phyloP scores from a whole-genome alignment of 2,113 vertebrate species.

The Leptobrachium ailaonicum region DNA sequence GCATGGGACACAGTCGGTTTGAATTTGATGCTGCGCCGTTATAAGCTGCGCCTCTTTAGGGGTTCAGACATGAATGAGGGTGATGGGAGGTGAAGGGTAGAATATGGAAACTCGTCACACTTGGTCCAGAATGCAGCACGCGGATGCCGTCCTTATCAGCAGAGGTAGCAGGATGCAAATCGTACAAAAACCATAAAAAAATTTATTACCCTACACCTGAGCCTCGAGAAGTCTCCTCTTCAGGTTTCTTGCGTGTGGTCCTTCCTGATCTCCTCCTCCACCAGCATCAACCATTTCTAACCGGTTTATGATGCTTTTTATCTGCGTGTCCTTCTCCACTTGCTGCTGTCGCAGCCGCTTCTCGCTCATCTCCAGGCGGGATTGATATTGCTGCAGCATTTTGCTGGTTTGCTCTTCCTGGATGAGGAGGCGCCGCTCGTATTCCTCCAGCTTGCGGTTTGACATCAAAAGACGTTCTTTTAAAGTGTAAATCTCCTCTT shows the following conservation, averaged over 20 bases:
- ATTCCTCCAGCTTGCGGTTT: slow-evolving; percentile 93
- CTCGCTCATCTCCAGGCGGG: slow-evolving; percentile 90
- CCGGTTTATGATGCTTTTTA: slow-evolving; percentile 98
- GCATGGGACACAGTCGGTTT: too few relatives aligned
- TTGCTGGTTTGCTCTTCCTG: slow-evolving; percentile 94
- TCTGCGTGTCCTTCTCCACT: slow-evolving; percentile 92
- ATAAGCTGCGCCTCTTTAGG: too few relatives aligned
- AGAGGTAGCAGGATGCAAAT: too few relatives aligned
- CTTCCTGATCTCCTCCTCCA: slow-evolving; percentile 94
- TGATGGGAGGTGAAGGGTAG: too few relatives aligned
- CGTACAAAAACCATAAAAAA: too few relatives aligned
- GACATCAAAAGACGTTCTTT: slow-evolving; percentile 91
- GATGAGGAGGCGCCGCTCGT: slow-evolving; percentile 85
- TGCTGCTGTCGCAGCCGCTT: slow-evolving; percentile 86
- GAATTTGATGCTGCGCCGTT: too few relatives aligned
- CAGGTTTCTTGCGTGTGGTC: slow-evolving; percentile 80
- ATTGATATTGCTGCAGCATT: slow-evolving; percentile 94
- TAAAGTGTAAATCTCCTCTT: slow-evolving; percentile 93
- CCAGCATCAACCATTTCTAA: slow-evolving; percentile 85
- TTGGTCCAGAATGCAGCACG: too few relatives aligned
- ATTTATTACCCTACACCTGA: slow-evolving; percentile 72
- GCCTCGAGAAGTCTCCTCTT: slow-evolving; percentile 91
- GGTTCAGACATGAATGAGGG: too few relatives aligned
- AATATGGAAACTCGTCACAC: too few relatives aligned
- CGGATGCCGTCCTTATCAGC: too few relatives aligned